Percentiles rank a stretch among this genome's conserved stretches.
phyloP scores from a whole-genome alignment of 30 jellyfish, hydroid and myxozoan species.

The Clytia hemisphaerica region DNA sequence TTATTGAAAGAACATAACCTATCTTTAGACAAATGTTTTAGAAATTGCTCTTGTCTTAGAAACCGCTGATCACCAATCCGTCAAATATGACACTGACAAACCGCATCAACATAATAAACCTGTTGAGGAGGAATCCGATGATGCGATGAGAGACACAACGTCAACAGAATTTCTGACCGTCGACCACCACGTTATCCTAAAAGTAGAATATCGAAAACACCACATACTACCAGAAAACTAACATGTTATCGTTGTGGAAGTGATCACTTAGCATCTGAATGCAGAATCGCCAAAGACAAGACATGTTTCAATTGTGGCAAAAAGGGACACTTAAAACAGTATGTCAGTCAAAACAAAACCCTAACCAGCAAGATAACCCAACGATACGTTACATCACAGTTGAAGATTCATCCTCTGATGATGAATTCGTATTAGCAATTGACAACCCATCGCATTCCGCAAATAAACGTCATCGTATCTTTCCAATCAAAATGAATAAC shows the following conservation, averaged over 20 bases:
- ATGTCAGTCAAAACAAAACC: too few relatives aligned
- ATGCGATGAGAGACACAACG: not conserved
- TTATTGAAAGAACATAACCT: constrained; percentile 35
- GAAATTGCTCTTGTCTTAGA: constrained; percentile 21
- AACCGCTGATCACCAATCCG: constrained; percentile 28
- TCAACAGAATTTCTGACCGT: not conserved
- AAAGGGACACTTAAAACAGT: too few relatives aligned
- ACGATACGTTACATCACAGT: too few relatives aligned
- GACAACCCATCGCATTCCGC: too few relatives aligned
- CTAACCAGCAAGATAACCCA: too few relatives aligned
- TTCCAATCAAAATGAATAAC: too few relatives aligned
- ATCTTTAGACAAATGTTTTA: not conserved
- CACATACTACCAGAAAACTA: constrained; percentile 31
- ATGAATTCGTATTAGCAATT: too few relatives aligned
- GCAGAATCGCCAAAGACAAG: too few relatives aligned
- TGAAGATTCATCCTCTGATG: too few relatives aligned
- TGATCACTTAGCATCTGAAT: too few relatives aligned
- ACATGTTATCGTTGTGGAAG: constrained; percentile 41
- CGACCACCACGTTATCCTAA: constrained; percentile 14
- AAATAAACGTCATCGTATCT: too few relatives aligned
- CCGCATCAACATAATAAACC: not conserved
- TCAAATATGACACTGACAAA: not conserved
- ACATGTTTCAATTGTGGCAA: too few relatives aligned
- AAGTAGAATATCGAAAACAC: constrained; percentile 18
- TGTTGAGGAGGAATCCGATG: not conserved